phyloP scores from a whole-genome alignment of 2,113 vertebrate genomes.

The Xenus cinereus region DNA sequence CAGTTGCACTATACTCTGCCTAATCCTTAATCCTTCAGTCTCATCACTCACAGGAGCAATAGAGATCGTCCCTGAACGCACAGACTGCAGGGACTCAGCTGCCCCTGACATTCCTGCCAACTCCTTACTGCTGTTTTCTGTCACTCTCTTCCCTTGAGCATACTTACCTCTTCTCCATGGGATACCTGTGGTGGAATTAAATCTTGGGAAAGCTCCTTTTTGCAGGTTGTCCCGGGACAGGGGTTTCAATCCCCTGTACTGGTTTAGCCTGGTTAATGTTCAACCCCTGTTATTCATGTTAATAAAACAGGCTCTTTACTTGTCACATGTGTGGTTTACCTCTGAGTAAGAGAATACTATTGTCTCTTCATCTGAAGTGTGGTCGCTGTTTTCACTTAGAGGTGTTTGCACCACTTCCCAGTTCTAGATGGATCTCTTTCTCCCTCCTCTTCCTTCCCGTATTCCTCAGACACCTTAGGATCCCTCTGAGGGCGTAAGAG shows the following conservation, averaged over 20 bases:
- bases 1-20: not conserved
- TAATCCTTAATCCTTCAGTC: not conserved
- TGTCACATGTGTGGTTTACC: not conserved
- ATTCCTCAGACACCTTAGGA: not conserved
- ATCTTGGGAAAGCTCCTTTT: not conserved
- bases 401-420: not conserved
- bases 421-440: not conserved
- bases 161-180: not conserved
- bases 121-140: not conserved
- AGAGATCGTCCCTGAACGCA: not conserved
- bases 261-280: not conserved
- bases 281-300: not conserved
- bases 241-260: not conserved
- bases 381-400: not conserved
- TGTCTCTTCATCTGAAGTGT: not conserved
- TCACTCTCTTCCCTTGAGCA: not conserved
- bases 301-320: not conserved
- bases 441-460: not conserved
- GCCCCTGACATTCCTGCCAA: not conserved
- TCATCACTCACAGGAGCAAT: not conserved
- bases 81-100: not conserved
- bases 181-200: not conserved
- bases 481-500: not conserved
- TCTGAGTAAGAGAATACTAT: not conserved
- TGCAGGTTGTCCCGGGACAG: not conserved